These are phyloP conservation scores for Trachemys scripta DNA, from an alignment of 2,113 vertebrate genomes.

Conservation along the genomic window DNA sequence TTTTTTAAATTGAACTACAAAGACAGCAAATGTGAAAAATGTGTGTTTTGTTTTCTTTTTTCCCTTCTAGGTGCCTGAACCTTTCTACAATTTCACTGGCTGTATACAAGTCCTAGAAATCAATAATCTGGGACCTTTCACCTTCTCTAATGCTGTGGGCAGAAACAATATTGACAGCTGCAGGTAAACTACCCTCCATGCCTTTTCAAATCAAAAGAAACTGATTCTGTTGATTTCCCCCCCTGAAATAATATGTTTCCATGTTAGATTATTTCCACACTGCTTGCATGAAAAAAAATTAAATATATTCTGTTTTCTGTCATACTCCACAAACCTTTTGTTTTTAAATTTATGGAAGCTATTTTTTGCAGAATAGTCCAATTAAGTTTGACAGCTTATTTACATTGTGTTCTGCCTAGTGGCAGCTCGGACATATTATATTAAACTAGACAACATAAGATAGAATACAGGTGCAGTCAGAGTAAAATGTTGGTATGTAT, in stretches of 20 bases:
- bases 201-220: constrained; percentile 49
- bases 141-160: constrained; percentile 76
- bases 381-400: constrained; percentile 27
- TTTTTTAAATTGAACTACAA: neutral
- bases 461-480: neutral
- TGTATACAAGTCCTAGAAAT: constrained; percentile 88
- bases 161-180: constrained; percentile 81
- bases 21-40: neutral
- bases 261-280: constrained; percentile 21
- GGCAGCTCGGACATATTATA: neutral
- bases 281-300: neutral
- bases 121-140: constrained; percentile 82
- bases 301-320: neutral
- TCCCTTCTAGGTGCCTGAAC: constrained; percentile 76
- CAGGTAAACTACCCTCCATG: constrained; percentile 81
- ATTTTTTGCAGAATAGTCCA: neutral
- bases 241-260: neutral
- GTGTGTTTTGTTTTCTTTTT: neutral
- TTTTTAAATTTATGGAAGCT: neutral
- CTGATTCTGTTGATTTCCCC: constrained; percentile 1
- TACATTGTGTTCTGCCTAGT: neutral
- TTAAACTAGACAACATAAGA: neutral
- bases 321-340: neutral
- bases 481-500: neutral
- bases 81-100: constrained; percentile 87